A percentile compares a stretch with the other conserved stretches of the same genome.
Evolutionary conservation across 2,113 vertebrate genomes (phyloP).

Genomic region (Garra rufa): DNA sequence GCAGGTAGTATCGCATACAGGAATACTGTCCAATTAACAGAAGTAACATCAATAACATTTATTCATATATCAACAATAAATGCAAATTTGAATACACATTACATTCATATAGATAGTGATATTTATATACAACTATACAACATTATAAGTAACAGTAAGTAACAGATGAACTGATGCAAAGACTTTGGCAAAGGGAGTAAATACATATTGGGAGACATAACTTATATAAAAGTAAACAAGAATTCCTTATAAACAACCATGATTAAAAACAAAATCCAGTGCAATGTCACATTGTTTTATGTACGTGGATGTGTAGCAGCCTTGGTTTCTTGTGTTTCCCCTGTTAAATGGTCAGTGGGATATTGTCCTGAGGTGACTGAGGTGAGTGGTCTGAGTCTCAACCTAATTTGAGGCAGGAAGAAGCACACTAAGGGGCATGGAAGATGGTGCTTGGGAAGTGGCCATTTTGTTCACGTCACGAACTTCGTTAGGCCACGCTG

Average conservation of each 20-base stretch:
- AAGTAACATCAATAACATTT: conserved; percentile 70
- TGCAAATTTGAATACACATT: conserved; percentile 75
- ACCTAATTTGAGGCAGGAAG: conserved; percentile 71
- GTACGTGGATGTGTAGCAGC: conserved; percentile 74
- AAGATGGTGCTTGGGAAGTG: conserved; percentile 65
- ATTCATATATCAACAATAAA: conserved; percentile 74
- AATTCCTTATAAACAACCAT: conserved; percentile 65
- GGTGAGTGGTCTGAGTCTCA: conserved; percentile 25
- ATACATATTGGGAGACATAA: conserved; percentile 71
- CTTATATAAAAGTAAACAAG: conserved; percentile 73
- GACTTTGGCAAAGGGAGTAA: conserved; percentile 80
- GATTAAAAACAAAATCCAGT: conserved; percentile 74
- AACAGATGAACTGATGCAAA: conserved; percentile 68
- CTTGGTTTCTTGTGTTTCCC: conserved; percentile 58
- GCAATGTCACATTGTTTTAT: conserved; percentile 72
- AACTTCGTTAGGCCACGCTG: conserved; percentile 84
- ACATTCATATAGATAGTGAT: conserved; percentile 79
- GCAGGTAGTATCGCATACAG: conserved; percentile 80
- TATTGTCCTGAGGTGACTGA: conserved; percentile 71
- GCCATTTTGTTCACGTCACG: conserved; percentile 78
- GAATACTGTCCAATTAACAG: conserved; percentile 77
- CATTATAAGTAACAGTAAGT: conserved; percentile 58
- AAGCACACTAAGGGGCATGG: conserved; percentile 71
- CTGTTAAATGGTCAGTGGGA: conserved; percentile 61
- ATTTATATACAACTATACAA: conserved; percentile 77